A percentile compares a stretch with the other conserved stretches of the same genome.
Conservation (phyloP, 2,888 invertebrate species). For the Aromia moschata region DNA sequence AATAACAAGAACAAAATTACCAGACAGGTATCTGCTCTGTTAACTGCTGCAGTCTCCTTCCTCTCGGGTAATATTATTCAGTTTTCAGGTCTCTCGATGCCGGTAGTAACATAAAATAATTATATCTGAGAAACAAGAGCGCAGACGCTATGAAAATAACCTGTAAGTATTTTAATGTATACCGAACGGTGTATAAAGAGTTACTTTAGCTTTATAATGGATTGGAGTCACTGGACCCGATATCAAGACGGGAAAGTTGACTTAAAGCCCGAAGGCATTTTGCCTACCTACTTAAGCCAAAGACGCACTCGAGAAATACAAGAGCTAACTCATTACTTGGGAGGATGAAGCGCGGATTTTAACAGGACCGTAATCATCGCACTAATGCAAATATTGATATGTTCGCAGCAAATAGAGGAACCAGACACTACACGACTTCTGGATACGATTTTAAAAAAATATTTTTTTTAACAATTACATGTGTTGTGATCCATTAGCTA, state of each 20-base stretch:
- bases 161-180: slow-evolving; percentile 1
- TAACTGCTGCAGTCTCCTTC: too few species aligned
- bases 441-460: too few species aligned
- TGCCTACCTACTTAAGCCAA: slow-evolving; percentile 46
- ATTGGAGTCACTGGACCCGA: slow-evolving; percentile 47
- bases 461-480: too few species aligned
- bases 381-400: too few species aligned
- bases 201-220: slow-evolving; percentile 27
- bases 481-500: too few species aligned
- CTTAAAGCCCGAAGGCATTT: slow-evolving; percentile 40
- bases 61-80: background rate
- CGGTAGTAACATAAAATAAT: slow-evolving; percentile 2
- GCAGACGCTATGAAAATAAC: background rate
- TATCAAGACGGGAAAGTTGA: slow-evolving; percentile 48
- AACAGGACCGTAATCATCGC: too few species aligned
- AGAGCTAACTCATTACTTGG: slow-evolving; percentile 33
- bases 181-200: slow-evolving; percentile 14
- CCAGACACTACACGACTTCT: too few species aligned
- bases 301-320: slow-evolving; percentile 40
- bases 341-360: too few species aligned
- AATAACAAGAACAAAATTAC: too few species aligned
- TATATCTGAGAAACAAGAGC: slow-evolving; percentile 1
- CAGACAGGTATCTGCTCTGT: too few species aligned
- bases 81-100: background rate
- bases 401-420: too few species aligned